Conservation (phyloP, 2,113 vertebrate genomes). For the Eretmochelys imbricata region DNA sequence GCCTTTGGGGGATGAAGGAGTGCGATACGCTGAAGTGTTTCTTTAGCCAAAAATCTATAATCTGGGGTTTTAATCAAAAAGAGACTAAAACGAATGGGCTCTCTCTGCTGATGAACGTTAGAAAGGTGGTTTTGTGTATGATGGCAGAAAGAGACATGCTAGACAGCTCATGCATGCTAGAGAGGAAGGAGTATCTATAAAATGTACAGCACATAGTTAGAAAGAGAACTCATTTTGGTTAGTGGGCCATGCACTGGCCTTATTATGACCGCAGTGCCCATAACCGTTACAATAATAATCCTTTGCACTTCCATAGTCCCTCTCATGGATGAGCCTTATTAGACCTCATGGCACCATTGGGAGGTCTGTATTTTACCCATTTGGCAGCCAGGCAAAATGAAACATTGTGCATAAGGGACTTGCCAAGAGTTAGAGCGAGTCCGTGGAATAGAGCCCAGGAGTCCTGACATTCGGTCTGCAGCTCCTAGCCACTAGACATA, state of each 20-base stretch:
- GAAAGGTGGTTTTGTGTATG: background rate
- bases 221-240: background rate
- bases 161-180: background rate
- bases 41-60: background rate
- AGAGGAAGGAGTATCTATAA: background rate
- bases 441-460: background rate
- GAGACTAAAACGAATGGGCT: background rate
- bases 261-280: background rate
- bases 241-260: background rate
- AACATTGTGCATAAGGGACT: background rate
- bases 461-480: background rate
- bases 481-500: background rate
- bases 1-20: background rate
- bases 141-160: background rate
- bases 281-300: background rate
- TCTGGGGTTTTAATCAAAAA: background rate
- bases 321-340: rapidly evolving
- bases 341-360: background rate
- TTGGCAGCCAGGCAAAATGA: background rate
- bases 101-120: background rate
- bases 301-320: background rate
- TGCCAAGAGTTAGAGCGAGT: background rate
- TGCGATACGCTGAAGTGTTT: background rate
- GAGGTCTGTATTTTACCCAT: background rate
- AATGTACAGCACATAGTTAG: background rate